phyloP scores from a whole-genome alignment of 2,888 invertebrate genomes.

The Euplexia lucipara region DNA sequence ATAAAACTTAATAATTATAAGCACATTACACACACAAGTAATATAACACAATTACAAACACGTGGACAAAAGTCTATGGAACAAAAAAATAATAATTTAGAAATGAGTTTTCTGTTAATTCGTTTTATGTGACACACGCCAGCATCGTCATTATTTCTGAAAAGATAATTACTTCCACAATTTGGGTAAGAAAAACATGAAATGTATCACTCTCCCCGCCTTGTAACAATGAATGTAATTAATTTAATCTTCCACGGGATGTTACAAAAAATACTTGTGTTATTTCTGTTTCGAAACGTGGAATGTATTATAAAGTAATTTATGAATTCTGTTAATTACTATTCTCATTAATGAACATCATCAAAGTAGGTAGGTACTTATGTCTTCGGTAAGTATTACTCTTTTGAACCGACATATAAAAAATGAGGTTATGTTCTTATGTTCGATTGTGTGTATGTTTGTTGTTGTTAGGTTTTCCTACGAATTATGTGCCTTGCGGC shows the following conservation, averaged over 20 bases:
- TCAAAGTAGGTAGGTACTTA: neutral
- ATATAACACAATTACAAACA: no score
- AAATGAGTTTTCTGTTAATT: slow-evolving; percentile 23
- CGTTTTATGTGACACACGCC: neutral
- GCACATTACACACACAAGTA: no score
- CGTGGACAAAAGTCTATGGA: no score
- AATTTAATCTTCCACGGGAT: slow-evolving; percentile 37
- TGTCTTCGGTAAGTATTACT: no score
- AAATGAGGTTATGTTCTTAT: no score
- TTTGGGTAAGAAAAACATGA: slow-evolving; percentile 54
- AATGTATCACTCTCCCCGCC: slow-evolving; percentile 39
- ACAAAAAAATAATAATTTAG: neutral
- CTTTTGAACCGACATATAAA: no score
- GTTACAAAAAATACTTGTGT: slow-evolving; percentile 32
- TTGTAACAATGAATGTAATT: slow-evolving; percentile 48
- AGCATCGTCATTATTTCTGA: slow-evolving; percentile 45
- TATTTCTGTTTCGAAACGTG: slow-evolving; percentile 19
- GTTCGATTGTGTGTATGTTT: no score
- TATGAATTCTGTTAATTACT: slow-evolving; percentile 29
- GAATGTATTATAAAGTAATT: slow-evolving; percentile 33
- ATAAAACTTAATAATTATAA: no score
- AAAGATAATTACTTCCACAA: slow-evolving; percentile 57
- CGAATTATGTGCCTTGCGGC: no score
- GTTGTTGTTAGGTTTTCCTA: no score
- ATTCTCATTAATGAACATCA: slow-evolving; percentile 10